Percentiles rank a stretch among this genome's conserved stretches.
Conservation (phyloP, 1,140 invertebrate species). For the Thalassaphorura encarpata region DNA sequence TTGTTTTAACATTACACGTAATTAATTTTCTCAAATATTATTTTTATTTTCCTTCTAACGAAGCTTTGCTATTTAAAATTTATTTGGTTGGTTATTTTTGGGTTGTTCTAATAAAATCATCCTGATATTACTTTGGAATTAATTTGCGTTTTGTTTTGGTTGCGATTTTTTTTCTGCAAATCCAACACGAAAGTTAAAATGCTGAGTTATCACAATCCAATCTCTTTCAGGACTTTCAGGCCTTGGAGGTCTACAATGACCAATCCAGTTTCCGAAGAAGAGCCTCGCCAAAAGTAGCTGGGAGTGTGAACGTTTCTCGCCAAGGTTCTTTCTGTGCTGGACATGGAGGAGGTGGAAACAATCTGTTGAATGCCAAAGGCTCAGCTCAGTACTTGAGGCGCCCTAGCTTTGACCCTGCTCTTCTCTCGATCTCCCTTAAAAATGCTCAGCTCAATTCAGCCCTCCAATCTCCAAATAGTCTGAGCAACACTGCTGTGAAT, state of each 20-base stretch:
- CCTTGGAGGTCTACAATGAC: slow-evolving; percentile 34
- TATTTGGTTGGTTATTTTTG: too few relatives aligned
- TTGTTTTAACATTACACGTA: too few relatives aligned
- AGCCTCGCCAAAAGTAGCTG: slow-evolving; percentile 25
- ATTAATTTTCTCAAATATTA: too few relatives aligned
- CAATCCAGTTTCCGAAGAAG: slow-evolving; percentile 33
- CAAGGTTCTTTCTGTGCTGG: slow-evolving; percentile 31
- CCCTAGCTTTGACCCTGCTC: slow-evolving; percentile 30
- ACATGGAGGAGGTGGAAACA: slow-evolving; percentile 6
- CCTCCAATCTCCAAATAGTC: neutral
- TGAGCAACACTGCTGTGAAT: slow-evolving; percentile 7
- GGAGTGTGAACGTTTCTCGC: slow-evolving; percentile 27
- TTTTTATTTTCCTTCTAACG: too few relatives aligned
- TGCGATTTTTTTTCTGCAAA: too few relatives aligned
- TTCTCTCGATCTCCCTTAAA: slow-evolving; percentile 22
- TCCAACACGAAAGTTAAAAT: too few relatives aligned
- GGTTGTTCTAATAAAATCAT: too few relatives aligned
- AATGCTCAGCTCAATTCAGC: slow-evolving; percentile 18
- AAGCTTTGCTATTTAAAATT: too few relatives aligned
- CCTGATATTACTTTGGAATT: too few relatives aligned
- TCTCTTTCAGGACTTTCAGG: too few relatives aligned
- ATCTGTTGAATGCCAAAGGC: slow-evolving; percentile 15
- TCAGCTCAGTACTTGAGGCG: slow-evolving; percentile 23
- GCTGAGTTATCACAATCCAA: too few relatives aligned
- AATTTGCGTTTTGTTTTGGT: too few relatives aligned